A percentile compares a stretch with the other conserved stretches of the same genome.
Conservation (phyloP, 2,888 invertebrate species). For the Chrysolina americana region DNA sequence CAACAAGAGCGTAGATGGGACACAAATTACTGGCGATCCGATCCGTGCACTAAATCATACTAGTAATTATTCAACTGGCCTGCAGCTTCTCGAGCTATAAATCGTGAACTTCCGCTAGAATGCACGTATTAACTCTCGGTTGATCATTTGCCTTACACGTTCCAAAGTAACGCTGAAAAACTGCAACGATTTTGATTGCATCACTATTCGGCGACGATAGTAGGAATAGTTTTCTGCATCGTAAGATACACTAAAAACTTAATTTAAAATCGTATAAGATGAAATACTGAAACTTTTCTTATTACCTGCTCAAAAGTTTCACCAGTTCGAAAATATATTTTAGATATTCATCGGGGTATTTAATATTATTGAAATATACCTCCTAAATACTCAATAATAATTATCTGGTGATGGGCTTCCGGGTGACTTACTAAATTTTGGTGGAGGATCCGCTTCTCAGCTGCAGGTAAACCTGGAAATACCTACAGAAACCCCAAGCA, state of each 20-base stretch:
- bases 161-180: conserved; percentile 3
- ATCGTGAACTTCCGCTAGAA: conserved; percentile 57
- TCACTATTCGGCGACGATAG: not conserved
- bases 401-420: too few species aligned
- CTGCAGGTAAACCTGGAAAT: too few species aligned
- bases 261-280: too few species aligned
- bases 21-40: conserved; percentile 34
- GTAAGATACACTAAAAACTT: not conserved
- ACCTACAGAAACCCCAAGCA: too few species aligned
- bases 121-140: conserved; percentile 35
- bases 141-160: conserved; percentile 32
- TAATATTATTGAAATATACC: too few species aligned
- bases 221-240: not conserved
- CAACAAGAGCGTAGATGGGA: conserved; percentile 40
- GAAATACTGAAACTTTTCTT: too few species aligned
- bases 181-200: not conserved
- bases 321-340: too few species aligned
- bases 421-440: too few species aligned
- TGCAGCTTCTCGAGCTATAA: conserved; percentile 53
- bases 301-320: too few species aligned
- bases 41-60: conserved; percentile 54
- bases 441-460: too few species aligned
- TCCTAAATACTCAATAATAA: too few species aligned
- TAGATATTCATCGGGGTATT: too few species aligned
- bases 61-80: conserved; percentile 57